These are phyloP conservation scores for Heterodera carotae DNA, from an alignment of 1,140 invertebrate genomes.

Conservation along the genomic window DNA sequence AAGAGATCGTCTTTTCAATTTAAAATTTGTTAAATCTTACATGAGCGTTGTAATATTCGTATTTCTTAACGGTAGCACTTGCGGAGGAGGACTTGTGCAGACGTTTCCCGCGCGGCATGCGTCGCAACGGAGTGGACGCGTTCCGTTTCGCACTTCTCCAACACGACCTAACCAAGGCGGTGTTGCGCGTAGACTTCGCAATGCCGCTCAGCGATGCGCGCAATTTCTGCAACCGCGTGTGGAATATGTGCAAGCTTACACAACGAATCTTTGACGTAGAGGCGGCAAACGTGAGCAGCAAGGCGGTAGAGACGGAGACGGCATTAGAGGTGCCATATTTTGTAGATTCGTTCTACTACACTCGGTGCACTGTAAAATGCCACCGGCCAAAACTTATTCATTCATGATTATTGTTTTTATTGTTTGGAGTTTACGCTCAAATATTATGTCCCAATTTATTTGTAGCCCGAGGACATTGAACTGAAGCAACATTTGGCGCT, in stretches of 20 bases:
- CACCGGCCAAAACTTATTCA: neutral
- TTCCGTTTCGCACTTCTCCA: constrained; percentile 88
- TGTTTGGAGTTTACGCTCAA: too few species aligned
- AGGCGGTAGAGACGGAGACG: constrained; percentile 14
- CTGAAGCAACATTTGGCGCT: constrained; percentile 3
- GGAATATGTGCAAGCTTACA: constrained; percentile 95
- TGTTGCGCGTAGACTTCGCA: constrained; percentile 86
- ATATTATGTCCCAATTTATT: neutral
- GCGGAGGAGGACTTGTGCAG: constrained; percentile 46
- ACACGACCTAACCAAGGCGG: constrained; percentile 72
- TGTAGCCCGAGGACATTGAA: neutral
- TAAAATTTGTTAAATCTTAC: constrained; percentile 29
- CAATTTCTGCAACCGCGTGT: constrained; percentile 98
- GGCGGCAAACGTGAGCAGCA: constrained; percentile 8
- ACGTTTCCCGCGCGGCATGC: constrained; percentile 88
- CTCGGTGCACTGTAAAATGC: too few species aligned
- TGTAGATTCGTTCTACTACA: too few species aligned
- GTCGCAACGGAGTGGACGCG: constrained; percentile 96
- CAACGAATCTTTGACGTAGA: constrained; percentile 68
- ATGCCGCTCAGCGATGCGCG: constrained; percentile 89
- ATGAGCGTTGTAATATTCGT: constrained; percentile 19
- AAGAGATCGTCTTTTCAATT: constrained; percentile 18
- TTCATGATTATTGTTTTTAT: neutral
- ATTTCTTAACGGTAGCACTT: constrained; percentile 33
- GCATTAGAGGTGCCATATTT: constrained; percentile 27